Conservation (phyloP, 2,113 vertebrate genomes). For the Onychostruthus taczanowskii region DNA sequence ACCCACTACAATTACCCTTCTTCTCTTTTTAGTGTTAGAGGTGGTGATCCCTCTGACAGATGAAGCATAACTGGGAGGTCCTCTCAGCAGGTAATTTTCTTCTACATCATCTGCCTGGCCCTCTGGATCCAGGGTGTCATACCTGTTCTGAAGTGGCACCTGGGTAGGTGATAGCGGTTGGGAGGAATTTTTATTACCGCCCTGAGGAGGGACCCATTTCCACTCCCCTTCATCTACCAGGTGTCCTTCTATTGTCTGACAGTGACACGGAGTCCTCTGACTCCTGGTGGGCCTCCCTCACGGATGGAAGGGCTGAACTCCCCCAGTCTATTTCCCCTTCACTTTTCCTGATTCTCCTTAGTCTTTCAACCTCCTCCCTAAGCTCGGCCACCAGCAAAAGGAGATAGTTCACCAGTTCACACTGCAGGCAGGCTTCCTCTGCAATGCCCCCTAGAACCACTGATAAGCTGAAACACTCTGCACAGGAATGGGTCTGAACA, state of each 20-base stretch:
- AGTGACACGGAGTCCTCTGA: neutral
- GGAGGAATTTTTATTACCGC: neutral
- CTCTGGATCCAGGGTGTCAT: neutral
- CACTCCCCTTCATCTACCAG: neutral
- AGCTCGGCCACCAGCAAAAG: fast-evolving
- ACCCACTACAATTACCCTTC: neutral
- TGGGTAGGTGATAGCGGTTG: neutral
- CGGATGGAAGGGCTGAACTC: neutral
- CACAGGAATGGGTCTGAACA: neutral
- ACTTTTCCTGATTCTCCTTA: neutral
- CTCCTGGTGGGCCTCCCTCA: neutral
- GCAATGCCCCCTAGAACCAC: too few species aligned
- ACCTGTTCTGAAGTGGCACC: neutral
- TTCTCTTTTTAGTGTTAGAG: neutral
- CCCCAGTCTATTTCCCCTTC: neutral
- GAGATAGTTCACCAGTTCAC: neutral
- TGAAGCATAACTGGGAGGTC: neutral
- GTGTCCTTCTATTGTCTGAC: neutral
- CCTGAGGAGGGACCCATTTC: neutral
- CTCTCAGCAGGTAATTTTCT: neutral
- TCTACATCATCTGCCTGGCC: neutral
- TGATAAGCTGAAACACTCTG: neutral
- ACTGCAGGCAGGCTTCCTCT: neutral
- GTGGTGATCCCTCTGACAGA: neutral
- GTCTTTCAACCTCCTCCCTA: neutral